Evolutionary conservation across 2,113 vertebrate species (phyloP).

Genomic region (Equus przewalskii): DNA sequence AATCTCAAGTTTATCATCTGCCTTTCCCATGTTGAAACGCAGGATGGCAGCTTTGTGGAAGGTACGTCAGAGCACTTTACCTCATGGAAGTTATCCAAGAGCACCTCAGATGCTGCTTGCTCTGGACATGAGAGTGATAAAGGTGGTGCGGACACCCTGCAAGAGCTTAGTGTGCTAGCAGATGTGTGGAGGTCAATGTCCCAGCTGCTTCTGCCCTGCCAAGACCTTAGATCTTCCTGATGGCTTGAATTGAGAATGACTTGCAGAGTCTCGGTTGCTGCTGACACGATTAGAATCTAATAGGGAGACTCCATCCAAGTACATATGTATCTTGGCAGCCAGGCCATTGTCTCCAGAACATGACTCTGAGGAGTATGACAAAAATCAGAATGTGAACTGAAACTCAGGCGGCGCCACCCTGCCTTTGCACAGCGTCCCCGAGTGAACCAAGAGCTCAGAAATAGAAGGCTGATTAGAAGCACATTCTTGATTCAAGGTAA

Average conservation of each 20-base stretch:
- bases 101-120: fast-evolving
- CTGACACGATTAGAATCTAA: fast-evolving
- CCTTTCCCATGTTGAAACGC: background rate
- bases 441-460: background rate
- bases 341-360: fast-evolving
- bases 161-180: fast-evolving
- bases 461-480: fast-evolving
- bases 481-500: fast-evolving
- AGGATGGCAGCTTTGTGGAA: fast-evolving
- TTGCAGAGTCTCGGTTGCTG: fast-evolving
- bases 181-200: fast-evolving
- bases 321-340: fast-evolving
- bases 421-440: background rate
- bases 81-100: background rate
- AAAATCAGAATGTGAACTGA: fast-evolving
- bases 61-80: fast-evolving
- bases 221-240: too few species aligned
- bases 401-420: background rate
- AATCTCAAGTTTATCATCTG: fast-evolving
- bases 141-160: fast-evolving
- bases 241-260: fast-evolving
- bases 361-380: fast-evolving
- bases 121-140: fast-evolving
- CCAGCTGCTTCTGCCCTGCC: fast-evolving
- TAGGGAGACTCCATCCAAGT: fast-evolving